phyloP scores from a whole-genome alignment of 1,140 invertebrate genomes.

The Charaxes varanes region DNA sequence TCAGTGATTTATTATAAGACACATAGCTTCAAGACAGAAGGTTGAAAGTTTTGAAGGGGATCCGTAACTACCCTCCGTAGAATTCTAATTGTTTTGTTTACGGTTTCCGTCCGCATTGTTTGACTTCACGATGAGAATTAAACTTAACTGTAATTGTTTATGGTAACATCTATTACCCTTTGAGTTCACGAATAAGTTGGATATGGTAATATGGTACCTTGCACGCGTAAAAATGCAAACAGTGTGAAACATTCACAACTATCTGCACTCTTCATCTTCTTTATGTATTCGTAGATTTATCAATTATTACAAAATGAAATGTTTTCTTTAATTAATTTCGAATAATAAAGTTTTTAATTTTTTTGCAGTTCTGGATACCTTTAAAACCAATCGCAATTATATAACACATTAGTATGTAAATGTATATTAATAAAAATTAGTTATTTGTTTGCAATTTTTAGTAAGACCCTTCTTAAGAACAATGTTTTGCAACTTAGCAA shows the following conservation, averaged over 20 bases:
- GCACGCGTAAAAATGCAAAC: constrained; percentile 9
- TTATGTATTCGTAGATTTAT: no score
- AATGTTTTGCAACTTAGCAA: no score
- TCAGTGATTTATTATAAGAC: constrained; percentile 40
- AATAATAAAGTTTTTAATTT: no score
- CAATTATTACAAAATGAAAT: no score
- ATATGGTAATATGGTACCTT: constrained; percentile 3
- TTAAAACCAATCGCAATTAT: no score
- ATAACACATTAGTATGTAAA: no score
- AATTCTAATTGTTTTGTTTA: constrained; percentile 60
- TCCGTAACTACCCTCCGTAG: constrained; percentile 40
- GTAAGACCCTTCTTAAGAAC: no score
- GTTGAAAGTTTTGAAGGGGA: constrained; percentile 39
- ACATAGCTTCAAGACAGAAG: constrained; percentile 34
- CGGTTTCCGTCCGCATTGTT: constrained; percentile 40
- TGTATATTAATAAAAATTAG: no score
- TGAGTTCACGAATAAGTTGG: constrained; percentile 18
- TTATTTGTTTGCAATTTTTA: no score
- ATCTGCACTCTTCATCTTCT: background rate
- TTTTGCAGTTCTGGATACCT: no score
- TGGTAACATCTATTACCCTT: constrained; percentile 32
- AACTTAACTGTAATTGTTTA: constrained; percentile 52
- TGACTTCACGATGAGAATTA: constrained; percentile 39
- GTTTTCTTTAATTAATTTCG: no score
- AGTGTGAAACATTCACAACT: constrained; percentile 2